Evolutionary conservation across 2,888 invertebrate genomes (phyloP).

Genomic region (Acleris cristana): DNA sequence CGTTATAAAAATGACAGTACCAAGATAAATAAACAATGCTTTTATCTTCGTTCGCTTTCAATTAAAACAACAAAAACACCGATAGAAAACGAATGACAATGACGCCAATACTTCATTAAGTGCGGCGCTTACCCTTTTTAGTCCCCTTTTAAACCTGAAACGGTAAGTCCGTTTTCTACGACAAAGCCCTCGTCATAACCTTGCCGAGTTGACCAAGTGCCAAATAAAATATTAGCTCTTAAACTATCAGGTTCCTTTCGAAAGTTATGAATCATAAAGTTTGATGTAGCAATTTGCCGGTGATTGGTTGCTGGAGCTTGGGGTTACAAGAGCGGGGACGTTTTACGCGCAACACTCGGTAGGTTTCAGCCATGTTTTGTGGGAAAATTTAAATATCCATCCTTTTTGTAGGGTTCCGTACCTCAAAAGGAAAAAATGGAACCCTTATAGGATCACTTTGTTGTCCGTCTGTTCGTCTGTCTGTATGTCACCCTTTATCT

Average conservation of each 20-base stretch:
- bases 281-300: slow-evolving; percentile 39
- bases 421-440: no score
- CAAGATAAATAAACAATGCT: no score
- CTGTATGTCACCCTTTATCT: no score
- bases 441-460: no score
- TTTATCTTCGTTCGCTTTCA: no score
- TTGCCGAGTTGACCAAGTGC: slow-evolving; percentile 61
- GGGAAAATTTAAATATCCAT: background rate
- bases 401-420: no score
- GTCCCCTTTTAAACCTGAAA: background rate
- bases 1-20: no score
- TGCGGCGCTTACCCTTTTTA: background rate
- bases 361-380: background rate
- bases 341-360: background rate
- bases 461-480: no score
- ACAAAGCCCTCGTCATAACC: slow-evolving; percentile 44
- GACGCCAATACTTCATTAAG: background rate
- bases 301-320: slow-evolving; percentile 33
- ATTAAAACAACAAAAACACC: no score
- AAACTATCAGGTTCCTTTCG: slow-evolving; percentile 38
- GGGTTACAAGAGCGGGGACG: slow-evolving; percentile 9
- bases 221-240: slow-evolving; percentile 68
- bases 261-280: slow-evolving; percentile 53
- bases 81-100: no score
- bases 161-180: background rate